Evolutionary conservation across 2,888 invertebrate species (phyloP), one percentile per base, ranked within the genome.

Genomic region (Epirrhoe tristata): DNA sequence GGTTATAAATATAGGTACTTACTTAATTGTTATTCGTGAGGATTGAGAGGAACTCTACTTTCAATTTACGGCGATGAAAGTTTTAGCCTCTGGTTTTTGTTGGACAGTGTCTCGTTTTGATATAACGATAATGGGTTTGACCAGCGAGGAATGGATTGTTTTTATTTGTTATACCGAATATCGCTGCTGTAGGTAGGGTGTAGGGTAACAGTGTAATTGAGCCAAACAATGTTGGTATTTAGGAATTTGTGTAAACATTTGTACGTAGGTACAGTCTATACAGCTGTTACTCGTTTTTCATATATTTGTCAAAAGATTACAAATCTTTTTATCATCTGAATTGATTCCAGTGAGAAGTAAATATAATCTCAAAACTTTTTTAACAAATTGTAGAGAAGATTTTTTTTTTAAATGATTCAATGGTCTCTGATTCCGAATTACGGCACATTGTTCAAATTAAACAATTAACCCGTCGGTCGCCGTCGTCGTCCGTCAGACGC

Each of bases 401-500:
- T 12, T 43, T 5, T 43, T 2, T 48, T 48, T 1, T 17, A 52
- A 31, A n/a, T 52, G 12, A n/a, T 17, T 53, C 16, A 53, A 64
- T 24, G 16, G 32, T 10, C 39, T 52, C 55, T 72, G 72, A 80
- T 66, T 59, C 53, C 51, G 58, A 70, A 63, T 71, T 32, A 65
- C 32, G 57, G 50, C 43, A 12, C 69, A 50, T 73, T 71, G 71
- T 75, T 73, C 10, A 72, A 71, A 66, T 71, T 53, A 43, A 63
- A 60, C 68, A 66, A 72, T 69, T 52, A 69, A 62, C 72, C 73
- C 63, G 70, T n/a, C n/a, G n/a, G n/a, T n/a, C n/a, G n/a, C n/a
- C n/a, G n/a, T 62, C 70, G 72, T 58, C 54, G 4, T 6, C 60
- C 54, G 4, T 6, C 50, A 14, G 34, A 55, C 61, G 56, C 58